Base-by-base conservation (phyloP, 2,888 invertebrate species). In the Drosophila leonis region DNA sequence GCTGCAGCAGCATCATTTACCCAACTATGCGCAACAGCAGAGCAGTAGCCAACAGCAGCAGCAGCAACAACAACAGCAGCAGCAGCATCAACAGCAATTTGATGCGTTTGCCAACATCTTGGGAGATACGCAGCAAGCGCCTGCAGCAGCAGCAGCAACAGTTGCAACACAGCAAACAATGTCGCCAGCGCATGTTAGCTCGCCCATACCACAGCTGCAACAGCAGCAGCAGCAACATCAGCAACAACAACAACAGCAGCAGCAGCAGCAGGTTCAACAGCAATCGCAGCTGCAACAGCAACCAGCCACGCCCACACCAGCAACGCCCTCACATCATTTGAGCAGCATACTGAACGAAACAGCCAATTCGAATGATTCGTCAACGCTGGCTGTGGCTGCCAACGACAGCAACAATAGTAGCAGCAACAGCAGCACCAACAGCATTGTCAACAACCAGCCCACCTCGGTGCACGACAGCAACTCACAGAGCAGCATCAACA, bases 401-500 rank as follows among this genome's bases (percentile, higher is more conserved):
- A 92, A 92, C 41, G 93, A 93, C 37, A 93, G 92, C 81, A 93
- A 92, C 75, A 92, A 92, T 62, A 92, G 92, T 70, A 92, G 91
- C 74, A 92, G 92, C 72, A 93, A 93, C 72, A 93, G 93, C 63
- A 92, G 92, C 59, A 92, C 92, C 51, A 93, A 91, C 67, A 92
- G 92, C 82, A 92, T 93, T 64, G 93, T 92, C 44, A 93, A 93
- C 83, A 93, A 93, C 74, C 93, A 93, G 65, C 92, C 93, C 12
- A 92, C 93, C n/a, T 92, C 93, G 8, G 87, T 93, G 57, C 93
- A 93, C 61, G 93, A 93, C 75, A 93, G 93, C 77, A 93, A 93
- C 71, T 93, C 93, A 10, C 93, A 92, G 67, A 92, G 92, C 75
- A 93, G 93, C 35, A 92, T 91, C 35, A 92, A 92, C 51, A 93